Evolutionary conservation across 2,113 vertebrate genomes (phyloP), one percentile per base, ranked within the genome.

Genomic region (Gobiocypris rarus): DNA sequence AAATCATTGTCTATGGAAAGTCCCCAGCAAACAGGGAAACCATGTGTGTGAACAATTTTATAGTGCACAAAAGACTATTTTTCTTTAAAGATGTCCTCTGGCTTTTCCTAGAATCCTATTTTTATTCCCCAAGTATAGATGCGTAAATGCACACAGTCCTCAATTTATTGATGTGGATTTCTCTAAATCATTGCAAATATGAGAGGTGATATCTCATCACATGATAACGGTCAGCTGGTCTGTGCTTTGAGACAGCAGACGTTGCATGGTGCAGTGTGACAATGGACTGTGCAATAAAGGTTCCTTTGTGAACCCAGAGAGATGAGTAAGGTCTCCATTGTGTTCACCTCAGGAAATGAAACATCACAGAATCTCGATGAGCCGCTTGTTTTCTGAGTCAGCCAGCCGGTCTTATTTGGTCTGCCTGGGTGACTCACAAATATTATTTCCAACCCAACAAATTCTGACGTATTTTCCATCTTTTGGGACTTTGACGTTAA

Each of bases 291-390:
- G 77, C 41, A 38, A 79, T 61, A 87, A 85, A 48, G 41, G 67
- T 69, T 81, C 31, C 61, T 75, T 31, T 54, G 22, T 84, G 71
- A 41, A 84, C n/a, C 19, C 34, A 41, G 77, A 71, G 63, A 50
- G 52, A 90, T 90, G 91, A 89, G 93, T 92, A 94, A 94, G 91
- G 91, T 87, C 87, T 86, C 86, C 90, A 93, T 93, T 93, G 92
- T 94, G 89, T 89, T 92, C 86, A 24, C 87, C 87, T 89, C 90
- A 89, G 91, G 91, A 93, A 92, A 76, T 92, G 87, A 90, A 89
- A 91, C 93, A 92, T 93, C 67, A 86, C 89, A 92, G 91, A 88
- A 83, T 54, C 59, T 28, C 41, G 17, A 85, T 82, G 71, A 82
- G 58, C 69, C 58, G 43, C 76, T 81, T 81, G 41, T 88, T 52